Percentiles rank a stretch among this genome's conserved stretches.
These are phyloP conservation scores for Sebastes minor DNA, from an alignment of 2,797 vertebrate species.

Conservation along the genomic window DNA sequence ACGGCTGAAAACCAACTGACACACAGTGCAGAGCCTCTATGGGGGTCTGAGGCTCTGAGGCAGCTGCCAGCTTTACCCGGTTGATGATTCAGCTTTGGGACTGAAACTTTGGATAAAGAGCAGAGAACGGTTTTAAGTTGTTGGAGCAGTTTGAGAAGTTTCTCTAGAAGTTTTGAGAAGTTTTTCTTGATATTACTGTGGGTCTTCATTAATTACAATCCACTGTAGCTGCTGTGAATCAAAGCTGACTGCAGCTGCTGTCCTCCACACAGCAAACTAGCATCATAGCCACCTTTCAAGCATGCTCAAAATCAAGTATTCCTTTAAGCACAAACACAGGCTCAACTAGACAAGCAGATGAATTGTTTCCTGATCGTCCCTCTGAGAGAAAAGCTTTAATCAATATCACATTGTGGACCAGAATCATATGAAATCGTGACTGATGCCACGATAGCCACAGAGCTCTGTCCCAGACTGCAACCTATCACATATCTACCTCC, in stretches of 20 bases:
- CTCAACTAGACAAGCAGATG: slow-evolving; percentile 12
- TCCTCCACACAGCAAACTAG: background rate
- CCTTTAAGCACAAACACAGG: background rate
- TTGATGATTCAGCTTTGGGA: background rate
- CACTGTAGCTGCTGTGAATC: background rate
- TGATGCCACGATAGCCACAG: slow-evolving; percentile 42
- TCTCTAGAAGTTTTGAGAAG: background rate
- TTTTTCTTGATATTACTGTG: no score
- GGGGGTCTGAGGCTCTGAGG: background rate
- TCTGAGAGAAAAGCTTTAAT: slow-evolving; percentile 16
- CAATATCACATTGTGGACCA: slow-evolving; percentile 30
- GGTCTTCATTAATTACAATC: background rate
- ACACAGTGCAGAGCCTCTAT: background rate
- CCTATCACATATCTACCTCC: slow-evolving; percentile 18
- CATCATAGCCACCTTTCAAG: background rate
- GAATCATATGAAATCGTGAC: slow-evolving; percentile 24
- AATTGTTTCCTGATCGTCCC: slow-evolving; percentile 13
- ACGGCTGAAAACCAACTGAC: background rate
- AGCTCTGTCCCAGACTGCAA: slow-evolving; percentile 26
- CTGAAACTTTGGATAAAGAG: background rate
- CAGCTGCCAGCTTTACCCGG: background rate
- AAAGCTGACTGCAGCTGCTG: background rate
- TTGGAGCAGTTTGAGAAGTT: slow-evolving; percentile 2
- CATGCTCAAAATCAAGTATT: background rate
- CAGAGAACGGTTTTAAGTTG: background rate